Evolutionary conservation across 2,888 invertebrate genomes (phyloP), one percentile per base, ranked within the genome.

Genomic region (Gandaritis pyraliata): DNA sequence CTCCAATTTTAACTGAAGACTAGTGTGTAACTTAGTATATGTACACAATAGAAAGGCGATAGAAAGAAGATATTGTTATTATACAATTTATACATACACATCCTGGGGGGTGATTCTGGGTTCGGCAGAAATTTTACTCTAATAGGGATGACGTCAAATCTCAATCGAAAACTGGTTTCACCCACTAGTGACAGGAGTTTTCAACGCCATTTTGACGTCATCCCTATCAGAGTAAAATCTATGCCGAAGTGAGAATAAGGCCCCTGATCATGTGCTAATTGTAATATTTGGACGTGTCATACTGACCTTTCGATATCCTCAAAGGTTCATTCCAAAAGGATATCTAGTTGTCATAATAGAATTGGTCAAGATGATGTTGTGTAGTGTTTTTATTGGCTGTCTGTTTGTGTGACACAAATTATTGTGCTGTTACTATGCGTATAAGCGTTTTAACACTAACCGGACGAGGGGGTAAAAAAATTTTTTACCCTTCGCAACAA

Each of bases 21-120:
- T 43, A 43, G 61, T 57, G 61, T 57, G 61, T 52, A 71, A 72
- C 69, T 69, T 72, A 73, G 73, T 77, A 71, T 74, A 78, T 73
- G 74, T 73, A 75, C 70, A 76, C 68, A 76, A 71, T 77, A 77
- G 75, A 76, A 73, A 69, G 77, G 75, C 70, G 72, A 73, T 73
- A 33, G 15, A 75, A 68, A 69, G 74, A 74, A 74, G 75, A 73
- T 69, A 43, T 77, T 62, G 77, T 80, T 78, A 76, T 78, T 76
- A 78, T 43, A 43, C 43, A 41, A 72, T 36, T 6, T 72, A 30
- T 74, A 72, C 71, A 73, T 73, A n/a, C n/a, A n/a, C n/a, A n/a
- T n/a, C n/a, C n/a, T n/a, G n/a, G n/a, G n/a, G n/a, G n/a, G n/a
- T n/a, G n/a, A n/a, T n/a, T n/a, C n/a, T n/a, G n/a, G n/a, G n/a